Evolutionary conservation across 2,888 invertebrate genomes (phyloP).

Genomic region (Philereme transversata): DNA sequence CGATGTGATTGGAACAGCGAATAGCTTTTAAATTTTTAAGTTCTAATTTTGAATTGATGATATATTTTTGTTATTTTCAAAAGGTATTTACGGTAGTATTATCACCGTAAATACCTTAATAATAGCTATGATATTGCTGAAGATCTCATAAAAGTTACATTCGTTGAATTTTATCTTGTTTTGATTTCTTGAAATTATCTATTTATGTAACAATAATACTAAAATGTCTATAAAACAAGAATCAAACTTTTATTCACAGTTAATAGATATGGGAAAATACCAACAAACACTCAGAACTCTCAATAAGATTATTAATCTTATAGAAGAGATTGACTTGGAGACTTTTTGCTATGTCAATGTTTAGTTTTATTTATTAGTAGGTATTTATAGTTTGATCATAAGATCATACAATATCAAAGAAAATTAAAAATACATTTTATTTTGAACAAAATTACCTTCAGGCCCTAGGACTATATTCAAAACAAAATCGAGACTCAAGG

Average conservation of each 20-base stretch:
- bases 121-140: slow-evolving; percentile 24
- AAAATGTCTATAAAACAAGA: slow-evolving; percentile 21
- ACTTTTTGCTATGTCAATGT: no score
- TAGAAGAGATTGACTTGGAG: no score
- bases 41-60: slow-evolving; percentile 60
- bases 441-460: no score
- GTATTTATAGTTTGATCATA: no score
- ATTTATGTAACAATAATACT: slow-evolving; percentile 23
- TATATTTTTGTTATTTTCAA: slow-evolving; percentile 64
- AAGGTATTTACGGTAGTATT: slow-evolving; percentile 31
- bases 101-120: slow-evolving; percentile 7
- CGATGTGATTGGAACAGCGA: slow-evolving; percentile 70
- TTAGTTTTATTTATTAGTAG: no score
- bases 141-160: slow-evolving; percentile 25
- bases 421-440: no score
- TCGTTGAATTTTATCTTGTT: slow-evolving; percentile 26
- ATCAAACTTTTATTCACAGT: slow-evolving; percentile 9
- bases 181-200: slow-evolving; percentile 26
- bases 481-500: no score
- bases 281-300: not conserved
- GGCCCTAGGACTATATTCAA: no score
- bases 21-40: slow-evolving; percentile 64
- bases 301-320: not conserved
- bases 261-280: slow-evolving; percentile 1
- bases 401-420: no score